phyloP scores from a whole-genome alignment of 2,797 vertebrate species.

The Apodemus agrarius region DNA sequence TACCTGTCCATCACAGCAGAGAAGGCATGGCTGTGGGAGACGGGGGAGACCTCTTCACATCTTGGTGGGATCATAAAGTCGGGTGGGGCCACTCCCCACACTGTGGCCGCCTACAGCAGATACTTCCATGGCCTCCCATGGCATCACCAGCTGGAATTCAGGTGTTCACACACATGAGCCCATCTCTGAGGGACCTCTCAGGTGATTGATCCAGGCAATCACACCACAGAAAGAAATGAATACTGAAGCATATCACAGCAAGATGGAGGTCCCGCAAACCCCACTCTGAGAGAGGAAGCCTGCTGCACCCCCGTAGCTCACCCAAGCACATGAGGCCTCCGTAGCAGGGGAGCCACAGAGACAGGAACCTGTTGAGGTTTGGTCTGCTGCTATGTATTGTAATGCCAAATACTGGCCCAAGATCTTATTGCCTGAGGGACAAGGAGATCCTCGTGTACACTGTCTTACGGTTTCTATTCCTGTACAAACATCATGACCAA shows the following conservation, averaged over 20 bases:
- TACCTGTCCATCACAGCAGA: too few relatives aligned
- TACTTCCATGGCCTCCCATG: background rate
- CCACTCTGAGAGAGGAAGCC: background rate
- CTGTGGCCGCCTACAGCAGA: background rate
- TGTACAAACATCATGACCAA: too few relatives aligned
- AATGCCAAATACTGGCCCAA: background rate
- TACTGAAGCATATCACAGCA: fast-evolving
- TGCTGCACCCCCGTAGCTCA: background rate
- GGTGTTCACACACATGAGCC: background rate
- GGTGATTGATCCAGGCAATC: background rate
- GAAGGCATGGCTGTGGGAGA: background rate
- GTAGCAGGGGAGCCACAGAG: background rate
- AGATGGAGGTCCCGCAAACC: background rate
- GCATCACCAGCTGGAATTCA: background rate
- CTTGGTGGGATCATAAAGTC: background rate
- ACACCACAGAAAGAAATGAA: background rate
- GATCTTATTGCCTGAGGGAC: background rate
- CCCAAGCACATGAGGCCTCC: background rate
- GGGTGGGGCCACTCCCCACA: background rate
- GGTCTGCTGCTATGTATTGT: background rate
- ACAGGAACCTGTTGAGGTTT: background rate
- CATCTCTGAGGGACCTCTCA: too few relatives aligned
- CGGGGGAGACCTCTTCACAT: background rate
- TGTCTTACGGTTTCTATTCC: too few relatives aligned
- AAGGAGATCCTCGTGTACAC: background rate